Evolutionary conservation across 2,888 invertebrate species (phyloP).

Genomic region (Dusona sp.): DNA sequence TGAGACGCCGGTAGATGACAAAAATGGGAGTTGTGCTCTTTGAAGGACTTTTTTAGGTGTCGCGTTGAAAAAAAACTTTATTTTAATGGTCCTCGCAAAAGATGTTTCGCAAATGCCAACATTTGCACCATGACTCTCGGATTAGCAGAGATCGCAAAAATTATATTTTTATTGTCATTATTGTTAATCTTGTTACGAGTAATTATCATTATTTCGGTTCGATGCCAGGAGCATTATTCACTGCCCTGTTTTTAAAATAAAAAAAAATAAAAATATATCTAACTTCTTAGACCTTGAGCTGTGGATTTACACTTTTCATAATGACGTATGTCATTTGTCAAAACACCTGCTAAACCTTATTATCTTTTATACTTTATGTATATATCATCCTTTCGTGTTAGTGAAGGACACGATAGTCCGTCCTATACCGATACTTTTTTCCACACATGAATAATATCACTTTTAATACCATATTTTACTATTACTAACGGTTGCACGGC

Average conservation of each 20-base stretch:
- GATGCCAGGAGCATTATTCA: not conserved
- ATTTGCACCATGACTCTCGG: not conserved
- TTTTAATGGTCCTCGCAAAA: not conserved
- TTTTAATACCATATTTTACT: not conserved
- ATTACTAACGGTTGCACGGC: not conserved
- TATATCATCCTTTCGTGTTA: not conserved
- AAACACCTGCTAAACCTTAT: not conserved
- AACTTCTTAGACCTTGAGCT: not conserved
- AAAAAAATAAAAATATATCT: not conserved
- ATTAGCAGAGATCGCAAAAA: not conserved
- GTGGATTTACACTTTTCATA: not conserved
- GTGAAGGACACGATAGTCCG: not conserved
- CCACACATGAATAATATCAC: not conserved
- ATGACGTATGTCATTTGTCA: not conserved
- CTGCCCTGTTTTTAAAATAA: not conserved
- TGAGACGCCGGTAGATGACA: not conserved
- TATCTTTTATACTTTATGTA: not conserved
- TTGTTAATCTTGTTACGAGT: not conserved
- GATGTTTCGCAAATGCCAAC: constrained; percentile 7
- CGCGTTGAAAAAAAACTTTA: constrained; percentile 7
- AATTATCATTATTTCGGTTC: not conserved
- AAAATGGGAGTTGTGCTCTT: constrained; percentile 16
- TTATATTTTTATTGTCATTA: not conserved
- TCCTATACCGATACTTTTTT: not conserved
- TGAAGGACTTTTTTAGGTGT: constrained; percentile 27